Base-by-base conservation (phyloP, 2,113 vertebrate species). In the Ameiurus melas region DNA sequence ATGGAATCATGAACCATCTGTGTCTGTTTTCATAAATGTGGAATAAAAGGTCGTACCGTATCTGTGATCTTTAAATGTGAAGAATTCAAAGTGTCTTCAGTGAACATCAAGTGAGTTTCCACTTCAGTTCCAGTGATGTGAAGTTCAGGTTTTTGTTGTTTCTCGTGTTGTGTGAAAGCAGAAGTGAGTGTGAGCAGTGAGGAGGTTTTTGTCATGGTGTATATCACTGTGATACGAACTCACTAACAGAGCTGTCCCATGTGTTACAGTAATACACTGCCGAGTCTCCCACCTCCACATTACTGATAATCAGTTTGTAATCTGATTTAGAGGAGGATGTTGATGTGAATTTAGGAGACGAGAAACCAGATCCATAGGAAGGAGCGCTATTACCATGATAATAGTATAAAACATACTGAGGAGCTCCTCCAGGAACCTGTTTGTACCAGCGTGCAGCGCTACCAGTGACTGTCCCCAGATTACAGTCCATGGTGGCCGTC, bases 201-300 rank as follows among this genome's bases (percentile, higher is more conserved):
- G n/a, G n/a, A n/a, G n/a, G n/a, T n/a, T 36, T 36, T 36, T 36
- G 36, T 36, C 36, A 36, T 36, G 36, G 36, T 36, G 36, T 36
- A 36, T 36, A 36, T 36, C 36, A 36, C 36, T 36, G 36, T 36
- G 36, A 36, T 36, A 36, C n/a, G n/a, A n/a, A n/a, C n/a, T n/a
- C 36, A 3, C 3, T 2, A 55, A 0, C 88, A 89, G 93, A 87
- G 30, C 0, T 0, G 22, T 94, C n/a, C n/a, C 90, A 87, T 85
- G 91, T 90, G 88, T 0, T 0, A 92, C 93, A 94, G 91, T 92
- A 90, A 93, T 93, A 95, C 19, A 93, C 87, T 77, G 91, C 93
- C 51, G 92, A 93, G 85, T 95, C 93, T 91, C 78, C 75, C 43
- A 89, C 89, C 68, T 92, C 89, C 64, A 93, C 89, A 84, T 79